Evolutionary conservation across 2,797 vertebrate genomes (phyloP).

Genomic region (Sternarchorhynchus goeldii): DNA sequence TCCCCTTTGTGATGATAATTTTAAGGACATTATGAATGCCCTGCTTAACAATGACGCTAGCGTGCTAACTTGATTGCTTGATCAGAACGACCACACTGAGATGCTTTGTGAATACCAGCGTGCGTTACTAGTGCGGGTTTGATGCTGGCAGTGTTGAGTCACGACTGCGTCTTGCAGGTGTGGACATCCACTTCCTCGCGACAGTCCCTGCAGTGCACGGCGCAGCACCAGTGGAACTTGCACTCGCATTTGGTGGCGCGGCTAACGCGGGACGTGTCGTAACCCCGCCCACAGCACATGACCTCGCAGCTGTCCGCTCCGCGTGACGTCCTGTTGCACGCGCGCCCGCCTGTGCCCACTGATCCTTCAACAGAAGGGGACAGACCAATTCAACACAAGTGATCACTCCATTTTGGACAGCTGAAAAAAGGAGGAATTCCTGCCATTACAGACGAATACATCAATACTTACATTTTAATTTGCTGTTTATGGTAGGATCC

Average conservation of each 20-base stretch:
- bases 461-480: background rate
- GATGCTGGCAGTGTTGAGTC: conserved; percentile 60
- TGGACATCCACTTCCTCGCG: conserved; percentile 88
- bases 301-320: conserved; percentile 92
- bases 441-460: background rate
- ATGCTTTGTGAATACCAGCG: conserved; percentile 17
- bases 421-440: conserved; percentile 8
- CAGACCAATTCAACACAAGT: background rate
- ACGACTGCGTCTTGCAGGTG: conserved; percentile 87
- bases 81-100: conserved; percentile 15
- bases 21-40: background rate
- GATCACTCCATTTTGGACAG: background rate
- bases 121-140: background rate
- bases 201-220: conserved; percentile 92
- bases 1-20: background rate
- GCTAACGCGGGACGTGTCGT: conserved; percentile 87
- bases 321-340: conserved; percentile 87
- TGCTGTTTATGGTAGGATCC: background rate
- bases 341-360: conserved; percentile 84
- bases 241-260: conserved; percentile 91
- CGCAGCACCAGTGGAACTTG: conserved; percentile 97
- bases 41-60: no score
- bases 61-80: conserved; percentile 2
- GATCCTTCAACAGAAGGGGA: conserved; percentile 75
- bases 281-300: conserved; percentile 95